Evolutionary conservation across 92 coral and sea anemone genomes (phyloP), one percentile per base, ranked within the genome.

Genomic region (Epizoanthus stellaris): DNA sequence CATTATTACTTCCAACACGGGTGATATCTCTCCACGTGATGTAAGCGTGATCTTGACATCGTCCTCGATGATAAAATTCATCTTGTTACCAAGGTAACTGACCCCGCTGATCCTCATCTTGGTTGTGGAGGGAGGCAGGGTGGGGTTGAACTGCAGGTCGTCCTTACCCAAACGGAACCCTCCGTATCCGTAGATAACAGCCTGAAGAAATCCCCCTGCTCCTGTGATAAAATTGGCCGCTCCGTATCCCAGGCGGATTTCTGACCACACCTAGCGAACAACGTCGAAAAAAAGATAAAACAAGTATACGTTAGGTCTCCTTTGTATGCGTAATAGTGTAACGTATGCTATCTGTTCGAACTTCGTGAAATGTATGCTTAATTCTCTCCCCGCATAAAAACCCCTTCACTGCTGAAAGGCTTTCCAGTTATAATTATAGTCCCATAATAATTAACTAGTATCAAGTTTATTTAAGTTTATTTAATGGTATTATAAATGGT

Each of bases 201-300:
- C 85, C 87, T 93, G 96, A 49, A 93, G 88, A 69, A 93, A 93
- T 1, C 96, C 96, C 0, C 94, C 96, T 25, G 96, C 96, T 20
- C 96, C 96, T 5, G 96, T 93, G 61, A 93, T 93, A 57, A 93
- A 93, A 84, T 93, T 93, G 5, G 92, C 94, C 3, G 94, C 94
- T 39, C 96, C 96, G 71, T 84, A 58, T 8, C 74, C 77, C 39
- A 91, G 81, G 36, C 96, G 92, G 5, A 86, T 87, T 76, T 93
- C 96, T 14, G 93, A 85, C 96, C 96, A 91, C 70, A 93, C 94
- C 96, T 93, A 47, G 1, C 56, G 4, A 72, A 47, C 13, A 58
- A 54, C 39, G 25, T 7, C 39, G 11, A 20, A 6, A 12, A 34
- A 11, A 1, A 34, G 70, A 12, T 65, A 20, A 65, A 6, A 0